A percentile compares a stretch with the other conserved stretches of the same genome.
Evolutionary conservation across 2,113 vertebrate genomes (phyloP).

Genomic region (Dolichallabes microphthalmus): DNA sequence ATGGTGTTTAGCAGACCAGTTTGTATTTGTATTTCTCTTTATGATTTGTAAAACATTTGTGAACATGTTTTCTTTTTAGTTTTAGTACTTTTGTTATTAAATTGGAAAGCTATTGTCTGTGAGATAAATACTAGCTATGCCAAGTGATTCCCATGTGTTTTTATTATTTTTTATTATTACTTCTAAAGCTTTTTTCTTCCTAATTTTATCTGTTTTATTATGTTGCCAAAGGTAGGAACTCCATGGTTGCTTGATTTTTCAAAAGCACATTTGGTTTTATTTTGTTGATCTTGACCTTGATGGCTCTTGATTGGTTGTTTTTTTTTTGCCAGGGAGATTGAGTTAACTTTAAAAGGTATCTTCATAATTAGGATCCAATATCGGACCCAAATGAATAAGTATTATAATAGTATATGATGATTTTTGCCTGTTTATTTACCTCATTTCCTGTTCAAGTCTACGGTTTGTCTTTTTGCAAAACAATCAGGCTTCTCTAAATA

Average conservation of each 20-base stretch:
- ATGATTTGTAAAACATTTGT: too few species aligned
- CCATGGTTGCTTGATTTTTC: background rate
- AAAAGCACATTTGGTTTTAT: background rate
- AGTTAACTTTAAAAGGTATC: background rate
- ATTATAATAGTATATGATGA: background rate
- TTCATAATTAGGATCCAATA: background rate
- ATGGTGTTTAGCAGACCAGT: background rate
- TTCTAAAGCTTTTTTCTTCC: background rate
- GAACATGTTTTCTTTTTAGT: too few species aligned
- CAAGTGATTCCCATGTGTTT: background rate
- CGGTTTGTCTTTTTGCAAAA: background rate
- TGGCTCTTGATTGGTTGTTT: background rate
- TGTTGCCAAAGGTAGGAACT: background rate
- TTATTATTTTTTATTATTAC: background rate
- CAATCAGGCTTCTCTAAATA: slow-evolving; percentile 16
- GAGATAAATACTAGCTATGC: too few species aligned
- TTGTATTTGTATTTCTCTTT: background rate
- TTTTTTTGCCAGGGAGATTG: background rate
- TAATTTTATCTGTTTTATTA: background rate
- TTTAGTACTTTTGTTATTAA: too few species aligned
- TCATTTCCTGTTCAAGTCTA: background rate
- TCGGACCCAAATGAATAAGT: background rate
- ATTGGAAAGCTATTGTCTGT: too few species aligned
- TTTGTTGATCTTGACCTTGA: background rate
- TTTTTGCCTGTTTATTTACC: background rate